Evolutionary conservation across 2,113 vertebrate species (phyloP).

Genomic region (Dunckerocampus dactyliophorus): DNA sequence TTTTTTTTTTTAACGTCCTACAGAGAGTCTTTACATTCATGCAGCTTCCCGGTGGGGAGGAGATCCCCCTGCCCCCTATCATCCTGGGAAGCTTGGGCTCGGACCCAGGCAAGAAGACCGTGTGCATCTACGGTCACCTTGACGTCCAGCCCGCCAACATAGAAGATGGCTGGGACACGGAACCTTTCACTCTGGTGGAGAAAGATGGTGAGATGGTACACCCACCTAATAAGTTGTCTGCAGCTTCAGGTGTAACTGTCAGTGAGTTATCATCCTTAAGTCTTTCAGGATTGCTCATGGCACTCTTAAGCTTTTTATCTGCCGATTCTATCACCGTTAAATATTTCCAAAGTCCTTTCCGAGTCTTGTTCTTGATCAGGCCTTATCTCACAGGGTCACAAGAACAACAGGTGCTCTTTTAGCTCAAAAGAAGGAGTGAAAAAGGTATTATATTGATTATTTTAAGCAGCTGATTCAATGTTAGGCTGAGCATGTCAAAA

Average conservation of each 20-base stretch:
- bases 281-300: slow-evolving; percentile 5
- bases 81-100: slow-evolving; percentile 84
- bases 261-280: neutral
- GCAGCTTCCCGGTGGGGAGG: slow-evolving; percentile 83
- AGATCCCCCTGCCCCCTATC: slow-evolving; percentile 91
- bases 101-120: slow-evolving; percentile 86
- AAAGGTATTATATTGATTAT: neutral
- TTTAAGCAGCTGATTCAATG: neutral
- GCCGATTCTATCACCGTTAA: slow-evolving; percentile 10
- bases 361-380: slow-evolving; percentile 9
- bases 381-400: slow-evolving; percentile 26
- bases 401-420: no score
- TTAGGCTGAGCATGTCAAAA: no score
- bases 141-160: slow-evolving; percentile 91
- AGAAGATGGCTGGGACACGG: slow-evolving; percentile 90
- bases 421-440: no score
- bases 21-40: neutral
- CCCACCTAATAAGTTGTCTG: neutral
- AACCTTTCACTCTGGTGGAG: slow-evolving; percentile 91
- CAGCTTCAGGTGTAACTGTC: neutral
- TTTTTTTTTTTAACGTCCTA: neutral
- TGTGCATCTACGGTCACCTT: slow-evolving; percentile 93
- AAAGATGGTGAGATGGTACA: slow-evolving; percentile 78
- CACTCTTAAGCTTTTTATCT: slow-evolving; percentile 36
- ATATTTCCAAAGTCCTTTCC: slow-evolving; percentile 53